These are phyloP conservation scores for Micropterix aruncella DNA, from an alignment of 2,888 invertebrate species.

Conservation along the genomic window DNA sequence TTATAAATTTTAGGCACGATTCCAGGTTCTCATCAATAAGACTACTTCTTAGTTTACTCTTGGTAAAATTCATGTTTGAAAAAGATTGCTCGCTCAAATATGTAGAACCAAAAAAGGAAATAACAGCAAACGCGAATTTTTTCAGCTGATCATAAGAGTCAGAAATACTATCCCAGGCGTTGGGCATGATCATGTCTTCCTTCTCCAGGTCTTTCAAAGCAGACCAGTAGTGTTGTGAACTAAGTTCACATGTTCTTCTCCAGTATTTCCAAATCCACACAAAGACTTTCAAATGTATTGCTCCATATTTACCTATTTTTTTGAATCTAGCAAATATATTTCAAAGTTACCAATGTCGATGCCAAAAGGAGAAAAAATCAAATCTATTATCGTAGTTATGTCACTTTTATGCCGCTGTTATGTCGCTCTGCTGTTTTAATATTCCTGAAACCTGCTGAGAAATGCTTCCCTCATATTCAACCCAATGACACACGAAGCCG, in stretches of 20 bases:
- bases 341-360: too few species aligned
- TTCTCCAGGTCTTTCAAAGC: not conserved
- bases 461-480: too few species aligned
- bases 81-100: not conserved
- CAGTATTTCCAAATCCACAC: too few species aligned
- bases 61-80: not conserved
- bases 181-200: not conserved
- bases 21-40: not conserved
- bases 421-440: too few species aligned
- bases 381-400: too few species aligned
- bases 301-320: too few species aligned
- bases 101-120: not conserved
- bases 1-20: not conserved
- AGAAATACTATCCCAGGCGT: not conserved
- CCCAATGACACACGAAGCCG: too few species aligned
- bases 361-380: too few species aligned
- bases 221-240: not conserved
- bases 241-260: not conserved
- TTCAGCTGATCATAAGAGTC: not conserved
- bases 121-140: not conserved
- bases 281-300: too few species aligned
- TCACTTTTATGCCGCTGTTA: too few species aligned
- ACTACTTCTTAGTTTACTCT: not conserved
- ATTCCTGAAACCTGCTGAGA: too few species aligned
- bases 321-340: too few species aligned